Conservation (phyloP, 2,888 invertebrate species). For the Alcis repandata region DNA sequence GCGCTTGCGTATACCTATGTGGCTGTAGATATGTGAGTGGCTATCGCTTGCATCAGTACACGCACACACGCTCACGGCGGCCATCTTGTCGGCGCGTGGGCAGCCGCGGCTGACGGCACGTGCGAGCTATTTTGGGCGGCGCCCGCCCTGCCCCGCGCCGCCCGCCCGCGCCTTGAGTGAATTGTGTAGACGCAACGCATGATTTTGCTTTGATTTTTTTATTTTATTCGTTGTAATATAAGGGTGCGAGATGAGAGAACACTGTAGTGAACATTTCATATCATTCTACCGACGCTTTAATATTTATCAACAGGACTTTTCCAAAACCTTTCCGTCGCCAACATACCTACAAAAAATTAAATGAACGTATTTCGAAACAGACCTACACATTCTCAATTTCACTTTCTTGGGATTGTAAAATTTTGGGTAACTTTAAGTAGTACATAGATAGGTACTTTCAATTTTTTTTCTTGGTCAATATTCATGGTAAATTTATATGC, state of each 20-base stretch:
- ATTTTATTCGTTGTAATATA: slow-evolving; percentile 29
- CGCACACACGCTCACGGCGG: slow-evolving; percentile 68
- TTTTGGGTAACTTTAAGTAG: too few species aligned
- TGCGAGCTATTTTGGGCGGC: slow-evolving; percentile 85
- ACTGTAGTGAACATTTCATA: slow-evolving; percentile 16
- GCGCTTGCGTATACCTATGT: slow-evolving; percentile 33
- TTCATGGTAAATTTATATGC: too few species aligned
- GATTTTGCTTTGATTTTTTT: slow-evolving; percentile 55
- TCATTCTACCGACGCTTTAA: not conserved
- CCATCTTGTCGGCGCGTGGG: slow-evolving; percentile 85
- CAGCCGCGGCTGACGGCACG: slow-evolving; percentile 81
- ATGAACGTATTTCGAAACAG: too few species aligned
- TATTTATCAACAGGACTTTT: not conserved
- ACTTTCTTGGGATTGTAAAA: too few species aligned
- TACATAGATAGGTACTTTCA: too few species aligned
- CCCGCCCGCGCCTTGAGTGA: slow-evolving; percentile 64
- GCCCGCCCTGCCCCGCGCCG: slow-evolving; percentile 59
- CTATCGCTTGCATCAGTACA: slow-evolving; percentile 63
- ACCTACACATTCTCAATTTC: too few species aligned
- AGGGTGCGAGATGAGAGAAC: slow-evolving; percentile 31
- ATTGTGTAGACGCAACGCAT: slow-evolving; percentile 59
- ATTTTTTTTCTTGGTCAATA: too few species aligned
- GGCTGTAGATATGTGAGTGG: slow-evolving; percentile 19
- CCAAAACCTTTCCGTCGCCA: not conserved
- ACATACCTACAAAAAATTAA: too few species aligned